phyloP scores from a whole-genome alignment of 2,113 vertebrate species.

The Crotalus helleri region DNA sequence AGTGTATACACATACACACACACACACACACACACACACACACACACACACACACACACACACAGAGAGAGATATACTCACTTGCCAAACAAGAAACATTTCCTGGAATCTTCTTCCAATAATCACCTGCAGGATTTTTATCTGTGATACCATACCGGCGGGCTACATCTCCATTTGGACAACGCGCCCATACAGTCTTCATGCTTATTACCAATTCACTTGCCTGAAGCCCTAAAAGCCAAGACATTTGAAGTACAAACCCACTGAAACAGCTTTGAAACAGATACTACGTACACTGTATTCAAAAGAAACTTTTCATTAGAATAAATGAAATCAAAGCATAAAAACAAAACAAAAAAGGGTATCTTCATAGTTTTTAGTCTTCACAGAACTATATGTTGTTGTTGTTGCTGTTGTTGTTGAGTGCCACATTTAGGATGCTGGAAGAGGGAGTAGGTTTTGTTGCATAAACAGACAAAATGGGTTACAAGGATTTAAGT shows the following conservation, averaged over 20 bases:
- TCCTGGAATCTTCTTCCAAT: slow-evolving; percentile 97
- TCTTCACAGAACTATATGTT: background rate
- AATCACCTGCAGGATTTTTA: slow-evolving; percentile 91
- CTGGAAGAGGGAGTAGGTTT: background rate
- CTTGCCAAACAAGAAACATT: slow-evolving; percentile 81
- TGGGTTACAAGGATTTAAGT: background rate
- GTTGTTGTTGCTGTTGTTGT: too few species aligned
- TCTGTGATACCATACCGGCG: slow-evolving; percentile 88
- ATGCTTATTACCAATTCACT: slow-evolving; percentile 85
- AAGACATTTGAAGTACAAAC: background rate
- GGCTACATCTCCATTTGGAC: slow-evolving; percentile 87
- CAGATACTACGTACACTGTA: background rate
- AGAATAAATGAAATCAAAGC: background rate
- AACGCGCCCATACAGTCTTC: slow-evolving; percentile 89
- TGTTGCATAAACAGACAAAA: background rate
- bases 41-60: too few species aligned
- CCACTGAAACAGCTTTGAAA: background rate
- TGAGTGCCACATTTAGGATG: background rate
- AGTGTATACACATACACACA: too few species aligned
- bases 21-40: background rate
- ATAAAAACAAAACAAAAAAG: background rate
- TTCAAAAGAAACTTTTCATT: background rate
- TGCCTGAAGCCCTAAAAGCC: slow-evolving; percentile 80
- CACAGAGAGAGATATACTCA: slow-evolving; percentile 62
- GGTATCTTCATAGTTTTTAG: background rate